Conservation (phyloP, 2,113 vertebrate species). For the Siniperca knerii region DNA sequence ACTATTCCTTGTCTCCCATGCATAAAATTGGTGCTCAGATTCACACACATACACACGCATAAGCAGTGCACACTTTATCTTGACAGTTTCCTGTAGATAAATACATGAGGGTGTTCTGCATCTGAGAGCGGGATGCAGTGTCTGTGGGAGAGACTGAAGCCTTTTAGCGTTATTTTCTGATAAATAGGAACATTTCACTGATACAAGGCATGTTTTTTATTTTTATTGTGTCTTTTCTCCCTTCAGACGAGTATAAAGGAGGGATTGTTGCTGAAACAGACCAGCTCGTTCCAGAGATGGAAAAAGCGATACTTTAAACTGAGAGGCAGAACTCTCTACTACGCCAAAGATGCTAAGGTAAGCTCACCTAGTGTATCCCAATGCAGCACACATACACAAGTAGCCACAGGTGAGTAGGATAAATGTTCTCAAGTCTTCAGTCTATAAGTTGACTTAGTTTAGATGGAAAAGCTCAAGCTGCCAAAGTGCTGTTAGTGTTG, state of each 20-base stretch:
- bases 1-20: conserved; percentile 61
- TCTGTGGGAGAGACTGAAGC: background rate
- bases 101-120: conserved; percentile 38
- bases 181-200: background rate
- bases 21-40: conserved; percentile 65
- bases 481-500: background rate
- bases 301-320: conserved; percentile 99
- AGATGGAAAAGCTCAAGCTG: background rate
- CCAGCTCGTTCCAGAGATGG: conserved; percentile 99
- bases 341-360: conserved; percentile 99
- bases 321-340: conserved; percentile 96
- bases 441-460: background rate
- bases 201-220: background rate
- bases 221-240: conserved; percentile 52
- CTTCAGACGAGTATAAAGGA: conserved; percentile 97
- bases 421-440: background rate
- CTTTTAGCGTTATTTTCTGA: conserved; percentile 12
- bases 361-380: conserved; percentile 11
- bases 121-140: background rate
- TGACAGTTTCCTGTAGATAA: conserved; percentile 72
- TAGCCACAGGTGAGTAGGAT: background rate
- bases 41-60: background rate
- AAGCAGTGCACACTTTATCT: conserved; percentile 56
- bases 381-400: background rate
- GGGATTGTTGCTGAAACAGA: conserved; percentile 96